phyloP scores from a whole-genome alignment of 2,888 invertebrate genomes.

The Callinectes sapidus region DNA sequence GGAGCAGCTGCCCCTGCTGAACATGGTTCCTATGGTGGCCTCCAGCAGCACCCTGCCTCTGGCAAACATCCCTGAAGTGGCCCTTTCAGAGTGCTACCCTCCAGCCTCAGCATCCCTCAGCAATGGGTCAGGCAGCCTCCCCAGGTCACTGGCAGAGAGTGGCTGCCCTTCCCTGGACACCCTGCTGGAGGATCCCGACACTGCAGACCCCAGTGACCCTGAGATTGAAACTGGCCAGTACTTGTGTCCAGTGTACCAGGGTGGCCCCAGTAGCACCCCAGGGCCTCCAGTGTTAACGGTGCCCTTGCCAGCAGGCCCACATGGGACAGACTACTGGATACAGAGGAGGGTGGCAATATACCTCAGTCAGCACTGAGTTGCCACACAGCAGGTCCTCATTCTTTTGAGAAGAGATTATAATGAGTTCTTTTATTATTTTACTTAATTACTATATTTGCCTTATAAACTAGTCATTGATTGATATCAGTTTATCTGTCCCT shows the following conservation, averaged over 20 bases:
- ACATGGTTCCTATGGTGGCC: slow-evolving; percentile 46
- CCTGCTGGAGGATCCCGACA: not conserved
- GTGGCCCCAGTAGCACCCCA: slow-evolving; percentile 55
- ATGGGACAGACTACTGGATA: slow-evolving; percentile 63
- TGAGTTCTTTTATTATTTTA: too few relatives aligned
- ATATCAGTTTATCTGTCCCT: too few relatives aligned
- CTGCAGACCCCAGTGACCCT: not conserved
- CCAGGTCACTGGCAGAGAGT: not conserved
- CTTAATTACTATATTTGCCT: too few relatives aligned
- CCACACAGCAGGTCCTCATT: not conserved
- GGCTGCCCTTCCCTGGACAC: slow-evolving; percentile 47
- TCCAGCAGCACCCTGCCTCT: not conserved
- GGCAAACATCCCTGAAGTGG: slow-evolving; percentile 1
- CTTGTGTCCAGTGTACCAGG: slow-evolving; percentile 67
- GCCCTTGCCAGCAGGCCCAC: slow-evolving; percentile 57
- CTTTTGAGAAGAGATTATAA: not conserved
- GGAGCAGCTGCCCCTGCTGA: slow-evolving; percentile 54
- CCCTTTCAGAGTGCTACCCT: not conserved
- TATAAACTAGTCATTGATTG: too few relatives aligned
- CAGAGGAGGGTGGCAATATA: slow-evolving; percentile 68
- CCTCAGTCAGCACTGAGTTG: slow-evolving; percentile 47
- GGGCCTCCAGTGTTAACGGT: slow-evolving; percentile 53
- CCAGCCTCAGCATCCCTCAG: not conserved
- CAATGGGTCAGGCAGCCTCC: not conserved
- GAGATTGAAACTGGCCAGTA: slow-evolving; percentile 37